A percentile compares a stretch with the other conserved stretches of the same genome.
These are phyloP conservation scores for Brevimyrus niger DNA, from an alignment of 2,113 vertebrate species.

Conservation along the genomic window DNA sequence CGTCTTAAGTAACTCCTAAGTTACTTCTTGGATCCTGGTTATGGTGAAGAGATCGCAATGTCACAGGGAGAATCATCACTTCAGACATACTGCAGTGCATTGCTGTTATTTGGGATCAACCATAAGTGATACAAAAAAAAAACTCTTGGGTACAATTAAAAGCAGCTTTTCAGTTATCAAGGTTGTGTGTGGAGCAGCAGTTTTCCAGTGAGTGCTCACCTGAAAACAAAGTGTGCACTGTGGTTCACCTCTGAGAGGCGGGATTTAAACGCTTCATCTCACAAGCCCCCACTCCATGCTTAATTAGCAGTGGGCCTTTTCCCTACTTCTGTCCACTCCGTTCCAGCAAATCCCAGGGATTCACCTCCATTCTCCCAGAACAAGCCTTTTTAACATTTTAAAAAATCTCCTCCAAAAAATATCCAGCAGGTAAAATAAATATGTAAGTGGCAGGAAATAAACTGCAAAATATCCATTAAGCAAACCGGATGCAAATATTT, in stretches of 20 bases:
- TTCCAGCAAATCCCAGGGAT: slow-evolving; percentile 6
- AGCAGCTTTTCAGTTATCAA: background rate
- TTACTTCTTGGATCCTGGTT: background rate
- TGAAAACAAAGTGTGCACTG: slow-evolving; percentile 5
- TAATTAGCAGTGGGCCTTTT: slow-evolving; percentile 8
- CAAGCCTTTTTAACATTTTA: slow-evolving; percentile 9
- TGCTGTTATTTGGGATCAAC: background rate
- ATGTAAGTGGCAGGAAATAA: slow-evolving; percentile 20
- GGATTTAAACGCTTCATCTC: background rate
- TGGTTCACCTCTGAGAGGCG: slow-evolving; percentile 4
- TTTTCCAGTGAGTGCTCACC: background rate
- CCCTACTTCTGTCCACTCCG: background rate
- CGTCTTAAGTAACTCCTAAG: background rate
- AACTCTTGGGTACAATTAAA: background rate
- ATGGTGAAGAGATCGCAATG: background rate
- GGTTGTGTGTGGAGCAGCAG: background rate
- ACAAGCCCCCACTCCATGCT: background rate
- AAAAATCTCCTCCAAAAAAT: background rate
- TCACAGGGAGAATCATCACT: background rate
- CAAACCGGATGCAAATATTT: slow-evolving; percentile 29
- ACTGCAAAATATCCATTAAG: slow-evolving; percentile 27
- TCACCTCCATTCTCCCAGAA: slow-evolving; percentile 4
- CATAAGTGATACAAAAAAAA: background rate
- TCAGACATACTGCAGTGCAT: background rate
- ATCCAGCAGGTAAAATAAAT: slow-evolving; percentile 13